Evolutionary conservation across 2,888 invertebrate species (phyloP), one percentile per base, ranked within the genome.

Genomic region (Caenorhabditis sp.): DNA sequence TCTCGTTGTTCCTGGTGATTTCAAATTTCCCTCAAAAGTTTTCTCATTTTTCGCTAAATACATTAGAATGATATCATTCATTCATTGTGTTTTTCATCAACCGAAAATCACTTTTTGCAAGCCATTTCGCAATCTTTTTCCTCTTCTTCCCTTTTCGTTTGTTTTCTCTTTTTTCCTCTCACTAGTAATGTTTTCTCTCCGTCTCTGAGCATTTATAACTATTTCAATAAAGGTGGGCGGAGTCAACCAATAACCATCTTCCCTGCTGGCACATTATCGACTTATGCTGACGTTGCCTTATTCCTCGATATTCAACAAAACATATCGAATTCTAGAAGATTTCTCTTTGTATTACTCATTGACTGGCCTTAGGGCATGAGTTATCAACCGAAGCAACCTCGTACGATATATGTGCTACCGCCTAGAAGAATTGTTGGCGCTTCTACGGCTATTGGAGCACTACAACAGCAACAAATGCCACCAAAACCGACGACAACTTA

Each of bases 321-420:
- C 63, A 63, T 52, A 59, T 31, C 31, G 57, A 21, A 14, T n/a
- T 8, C 17, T 2, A 17, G 4, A 14, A 8, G 26, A 56, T 26
- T 56, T 26, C 23, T 26, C 23, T 26, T 26, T n/a, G 4, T 20
- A 38, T 65, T 58, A 49, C 63, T 57, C 56, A 49, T 17, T 31
- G 21, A 1, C 38, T 53, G 10, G 20, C 50, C 21, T 50, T 54
- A 5, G 36, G 53, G 43, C 31, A 71, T 71, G 71, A 71, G 67
- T 63, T 64, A 67, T 43, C 71, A 58, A 58, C 3, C 25, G 12
- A 25, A 25, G 17, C 26, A 56, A 21, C 57, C 71, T 17, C 56
- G 64, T 26, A 54, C 60, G 21, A 71, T 71, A n/a, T 71, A 64
- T 59, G 71, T 71, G 67, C 67, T 71, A 25, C 71, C 71, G 1